phyloP scores from a whole-genome alignment of 2,888 invertebrate species.

The Nudaria mundana region DNA sequence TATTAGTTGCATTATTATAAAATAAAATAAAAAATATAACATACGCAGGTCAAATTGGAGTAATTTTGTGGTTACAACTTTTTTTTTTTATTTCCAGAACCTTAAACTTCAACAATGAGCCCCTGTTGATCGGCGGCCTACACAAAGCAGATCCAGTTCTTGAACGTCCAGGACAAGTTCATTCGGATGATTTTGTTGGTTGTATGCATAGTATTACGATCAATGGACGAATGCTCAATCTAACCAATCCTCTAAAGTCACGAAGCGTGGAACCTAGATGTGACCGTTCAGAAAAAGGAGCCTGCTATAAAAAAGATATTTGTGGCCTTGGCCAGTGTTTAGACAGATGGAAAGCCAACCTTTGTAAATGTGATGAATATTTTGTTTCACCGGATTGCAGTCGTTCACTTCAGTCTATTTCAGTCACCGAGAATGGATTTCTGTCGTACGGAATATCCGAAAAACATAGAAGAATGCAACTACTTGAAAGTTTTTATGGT shows the following conservation, averaged over 20 bases:
- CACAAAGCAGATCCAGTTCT: constrained; percentile 91
- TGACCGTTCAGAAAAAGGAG: constrained; percentile 84
- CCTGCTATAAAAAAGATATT: constrained; percentile 82
- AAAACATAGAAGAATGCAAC: constrained; percentile 92
- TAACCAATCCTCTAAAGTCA: constrained; percentile 88
- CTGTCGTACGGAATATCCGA: constrained; percentile 90
- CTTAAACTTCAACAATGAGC: constrained; percentile 94
- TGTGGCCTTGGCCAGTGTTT: constrained; percentile 86
- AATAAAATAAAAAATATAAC: no score
- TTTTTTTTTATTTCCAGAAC: constrained; percentile 83
- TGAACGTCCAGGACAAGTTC: constrained; percentile 94
- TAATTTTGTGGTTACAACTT: no score
- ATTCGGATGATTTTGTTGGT: constrained; percentile 95
- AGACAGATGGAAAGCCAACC: constrained; percentile 91
- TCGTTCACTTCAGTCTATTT: constrained; percentile 88
- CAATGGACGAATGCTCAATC: constrained; percentile 91
- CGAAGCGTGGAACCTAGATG: constrained; percentile 89
- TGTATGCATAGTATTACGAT: constrained; percentile 95
- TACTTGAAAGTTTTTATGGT: constrained; percentile 89
- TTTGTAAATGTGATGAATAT: constrained; percentile 86
- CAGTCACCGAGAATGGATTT: constrained; percentile 88
- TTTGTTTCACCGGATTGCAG: constrained; percentile 90
- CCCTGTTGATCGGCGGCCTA: constrained; percentile 92
- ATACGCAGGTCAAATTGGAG: no score
- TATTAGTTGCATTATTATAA: no score